Evolutionary conservation across 2,888 invertebrate species (phyloP).

Genomic region (Sussaba pulchella): DNA sequence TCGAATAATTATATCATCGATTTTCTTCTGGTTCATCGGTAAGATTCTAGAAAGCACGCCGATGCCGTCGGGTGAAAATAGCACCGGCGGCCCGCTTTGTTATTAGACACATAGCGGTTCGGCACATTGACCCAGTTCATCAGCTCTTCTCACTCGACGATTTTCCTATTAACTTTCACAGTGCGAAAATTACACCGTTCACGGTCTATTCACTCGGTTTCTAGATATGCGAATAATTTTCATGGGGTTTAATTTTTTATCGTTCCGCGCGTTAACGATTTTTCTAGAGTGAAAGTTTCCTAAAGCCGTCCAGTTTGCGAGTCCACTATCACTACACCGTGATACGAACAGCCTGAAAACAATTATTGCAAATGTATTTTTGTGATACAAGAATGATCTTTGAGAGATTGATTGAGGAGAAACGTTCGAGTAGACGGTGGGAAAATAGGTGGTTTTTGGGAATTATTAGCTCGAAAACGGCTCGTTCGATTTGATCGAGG

Average conservation of each 20-base stretch:
- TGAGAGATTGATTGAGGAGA: too few relatives aligned
- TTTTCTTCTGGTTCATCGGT: constrained; percentile 58
- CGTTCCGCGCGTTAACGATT: constrained; percentile 20
- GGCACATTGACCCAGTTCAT: constrained; percentile 62
- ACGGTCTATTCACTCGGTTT: constrained; percentile 25
- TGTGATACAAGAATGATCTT: constrained; percentile 62
- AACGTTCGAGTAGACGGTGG: too few relatives aligned
- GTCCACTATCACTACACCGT: constrained; percentile 66
- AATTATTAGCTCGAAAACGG: too few relatives aligned
- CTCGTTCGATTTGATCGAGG: constrained; percentile 15
- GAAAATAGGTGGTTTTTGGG: too few relatives aligned
- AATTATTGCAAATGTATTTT: constrained; percentile 75
- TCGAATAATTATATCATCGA: constrained; percentile 46
- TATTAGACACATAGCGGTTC: constrained; percentile 60
- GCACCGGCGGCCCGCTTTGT: constrained; percentile 64
- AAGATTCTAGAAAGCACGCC: constrained; percentile 62
- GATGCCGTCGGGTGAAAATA: constrained; percentile 65
- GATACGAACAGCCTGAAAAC: constrained; percentile 68
- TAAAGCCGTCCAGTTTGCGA: constrained; percentile 61
- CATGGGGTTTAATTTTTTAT: too few relatives aligned
- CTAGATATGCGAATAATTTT: constrained; percentile 31
- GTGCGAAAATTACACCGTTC: constrained; percentile 45
- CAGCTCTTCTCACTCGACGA: constrained; percentile 41
- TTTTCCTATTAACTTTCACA: constrained; percentile 62
- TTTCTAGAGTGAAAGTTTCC: constrained; percentile 50